phyloP scores from a whole-genome alignment of 2,888 invertebrate genomes.

The Acronicta alni region DNA sequence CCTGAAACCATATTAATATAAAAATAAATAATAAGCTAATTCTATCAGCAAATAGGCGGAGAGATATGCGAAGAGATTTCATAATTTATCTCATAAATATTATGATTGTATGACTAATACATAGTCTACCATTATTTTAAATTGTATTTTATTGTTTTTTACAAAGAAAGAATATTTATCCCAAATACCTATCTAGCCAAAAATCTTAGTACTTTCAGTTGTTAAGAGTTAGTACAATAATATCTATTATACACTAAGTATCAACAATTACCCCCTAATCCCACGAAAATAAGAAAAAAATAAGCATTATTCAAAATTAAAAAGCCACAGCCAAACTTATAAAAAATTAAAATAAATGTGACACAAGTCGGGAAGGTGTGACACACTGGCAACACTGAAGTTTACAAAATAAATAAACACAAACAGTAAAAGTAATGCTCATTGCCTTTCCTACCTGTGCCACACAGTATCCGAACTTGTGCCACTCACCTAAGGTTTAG shows the following conservation, averaged over 20 bases:
- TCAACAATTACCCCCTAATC: not conserved
- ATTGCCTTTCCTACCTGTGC: conserved; percentile 88
- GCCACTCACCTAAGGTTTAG: conserved; percentile 84
- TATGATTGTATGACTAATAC: too few species aligned
- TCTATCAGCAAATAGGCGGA: not conserved
- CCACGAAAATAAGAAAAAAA: conserved; percentile 12
- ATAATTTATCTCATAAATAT: too few species aligned
- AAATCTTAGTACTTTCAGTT: too few species aligned
- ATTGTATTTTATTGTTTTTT: too few species aligned
- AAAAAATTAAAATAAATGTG: conserved; percentile 70
- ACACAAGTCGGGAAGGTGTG: conserved; percentile 90
- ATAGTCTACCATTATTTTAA: too few species aligned
- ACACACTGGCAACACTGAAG: conserved; percentile 73
- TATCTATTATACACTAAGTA: not conserved
- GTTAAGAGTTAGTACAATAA: too few species aligned
- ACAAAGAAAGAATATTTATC: too few species aligned
- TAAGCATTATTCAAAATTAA: conserved; percentile 18
- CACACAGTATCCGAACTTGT: conserved; percentile 88
- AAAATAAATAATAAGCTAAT: not conserved
- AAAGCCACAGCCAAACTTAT: conserved; percentile 35
- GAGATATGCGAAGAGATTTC: not conserved
- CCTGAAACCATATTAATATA: conserved; percentile 82
- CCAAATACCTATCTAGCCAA: too few species aligned
- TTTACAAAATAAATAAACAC: conserved; percentile 49
- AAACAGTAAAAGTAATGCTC: conserved; percentile 40